A percentile compares a stretch with the other conserved stretches of the same genome.
Conservation (phyloP, 2,797 vertebrate species). For the Chelon labrosus region DNA sequence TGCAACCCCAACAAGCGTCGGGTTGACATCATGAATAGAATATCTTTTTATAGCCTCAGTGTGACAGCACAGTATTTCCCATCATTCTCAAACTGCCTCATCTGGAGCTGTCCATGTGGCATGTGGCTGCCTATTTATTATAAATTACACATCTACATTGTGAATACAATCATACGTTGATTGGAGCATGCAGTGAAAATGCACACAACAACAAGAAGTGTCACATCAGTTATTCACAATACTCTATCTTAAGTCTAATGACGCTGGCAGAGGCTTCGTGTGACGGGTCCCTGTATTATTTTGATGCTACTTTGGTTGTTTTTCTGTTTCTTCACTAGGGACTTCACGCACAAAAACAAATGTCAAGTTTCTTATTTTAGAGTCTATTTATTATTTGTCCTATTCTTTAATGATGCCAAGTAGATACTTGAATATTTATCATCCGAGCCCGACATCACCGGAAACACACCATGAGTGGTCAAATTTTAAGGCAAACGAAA, state of each 20-base stretch:
- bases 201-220: background rate
- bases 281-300: background rate
- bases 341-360: background rate
- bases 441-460: no score
- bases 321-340: background rate
- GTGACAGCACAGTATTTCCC: slow-evolving; percentile 19
- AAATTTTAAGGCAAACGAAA: no score
- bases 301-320: background rate
- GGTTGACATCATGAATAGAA: slow-evolving; percentile 31
- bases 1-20: slow-evolving; percentile 12
- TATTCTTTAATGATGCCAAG: background rate
- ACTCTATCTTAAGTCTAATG: background rate
- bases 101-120: slow-evolving; percentile 8
- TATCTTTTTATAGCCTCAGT: slow-evolving; percentile 18
- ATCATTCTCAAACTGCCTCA: background rate
- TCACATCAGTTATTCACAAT: background rate
- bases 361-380: background rate
- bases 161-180: slow-evolving; percentile 37
- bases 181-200: slow-evolving; percentile 52
- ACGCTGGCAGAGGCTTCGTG: background rate
- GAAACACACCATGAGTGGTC: no score
- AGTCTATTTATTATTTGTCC: background rate
- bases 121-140: slow-evolving; percentile 28
- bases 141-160: slow-evolving; percentile 13
- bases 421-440: no score